Evolutionary conservation across 2,888 invertebrate species (phyloP).

Genomic region (Automeris io): DNA sequence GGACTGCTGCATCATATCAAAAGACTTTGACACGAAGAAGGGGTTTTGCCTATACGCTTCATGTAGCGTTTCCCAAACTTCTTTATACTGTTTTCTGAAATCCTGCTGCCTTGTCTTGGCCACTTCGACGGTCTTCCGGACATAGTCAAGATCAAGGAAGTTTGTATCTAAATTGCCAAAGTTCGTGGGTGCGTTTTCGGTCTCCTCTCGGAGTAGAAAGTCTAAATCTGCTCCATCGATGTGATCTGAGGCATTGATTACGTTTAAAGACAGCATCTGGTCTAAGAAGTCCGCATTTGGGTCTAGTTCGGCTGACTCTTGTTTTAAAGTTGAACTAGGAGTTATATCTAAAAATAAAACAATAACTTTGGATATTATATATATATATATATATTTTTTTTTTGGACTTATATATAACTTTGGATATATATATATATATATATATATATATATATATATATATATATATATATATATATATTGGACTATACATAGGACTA

Average conservation of each 20-base stretch:
- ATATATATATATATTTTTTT: too few relatives aligned
- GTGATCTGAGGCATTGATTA: slow-evolving; percentile 8
- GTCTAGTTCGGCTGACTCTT: slow-evolving; percentile 11
- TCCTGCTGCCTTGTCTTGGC: slow-evolving; percentile 12
- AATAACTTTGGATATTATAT: too few relatives aligned
- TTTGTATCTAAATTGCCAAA: slow-evolving; percentile 16
- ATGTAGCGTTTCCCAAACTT: neutral
- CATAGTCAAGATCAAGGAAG: slow-evolving; percentile 17
- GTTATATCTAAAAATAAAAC: slow-evolving; percentile 2
- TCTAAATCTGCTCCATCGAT: slow-evolving; percentile 15
- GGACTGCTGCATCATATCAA: slow-evolving; percentile 30
- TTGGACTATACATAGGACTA: too few relatives aligned
- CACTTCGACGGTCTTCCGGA: slow-evolving; percentile 15
- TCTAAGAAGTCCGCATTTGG: slow-evolving; percentile 13
- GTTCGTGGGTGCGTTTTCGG: neutral
- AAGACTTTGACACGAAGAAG: slow-evolving; percentile 10
- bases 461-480: too few relatives aligned
- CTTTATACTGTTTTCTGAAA: neutral
- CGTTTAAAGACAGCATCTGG: slow-evolving; percentile 8
- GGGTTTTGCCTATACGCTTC: slow-evolving; percentile 4
- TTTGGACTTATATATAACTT: too few relatives aligned
- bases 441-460: too few relatives aligned
- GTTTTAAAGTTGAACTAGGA: neutral
- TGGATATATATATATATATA: too few relatives aligned
- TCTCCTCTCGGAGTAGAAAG: slow-evolving; percentile 13